A percentile compares a stretch with the other conserved stretches of the same genome.
Conservation (phyloP, 1,140 invertebrate genomes). For the Amphibalanus amphitrite region DNA sequence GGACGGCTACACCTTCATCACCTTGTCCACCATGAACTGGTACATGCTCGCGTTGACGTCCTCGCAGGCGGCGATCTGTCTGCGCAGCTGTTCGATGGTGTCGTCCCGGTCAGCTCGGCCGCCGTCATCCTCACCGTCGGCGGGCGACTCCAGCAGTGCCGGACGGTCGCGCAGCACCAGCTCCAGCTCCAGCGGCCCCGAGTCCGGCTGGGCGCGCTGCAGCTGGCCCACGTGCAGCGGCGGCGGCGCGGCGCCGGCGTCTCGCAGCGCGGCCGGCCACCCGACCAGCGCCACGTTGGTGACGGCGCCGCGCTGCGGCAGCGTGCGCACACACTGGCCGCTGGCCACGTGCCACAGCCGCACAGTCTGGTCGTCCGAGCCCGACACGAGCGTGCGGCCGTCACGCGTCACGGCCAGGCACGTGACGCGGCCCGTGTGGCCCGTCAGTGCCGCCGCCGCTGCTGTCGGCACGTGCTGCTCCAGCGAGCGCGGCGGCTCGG, state of each 20-base stretch:
- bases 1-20: too few relatives aligned
- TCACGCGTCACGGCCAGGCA: conserved; percentile 50
- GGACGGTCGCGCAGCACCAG: neutral
- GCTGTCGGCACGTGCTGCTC: conserved; percentile 25
- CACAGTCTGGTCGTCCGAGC: conserved; percentile 48
- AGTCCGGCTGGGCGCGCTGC: neutral
- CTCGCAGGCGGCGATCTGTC: neutral
- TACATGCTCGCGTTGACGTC: neutral
- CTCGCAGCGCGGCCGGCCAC: neutral
- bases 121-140: too few relatives aligned
- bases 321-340: conserved; percentile 44
- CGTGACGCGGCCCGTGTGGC: conserved; percentile 46
- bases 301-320: conserved; percentile 50
- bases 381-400: conserved; percentile 48
- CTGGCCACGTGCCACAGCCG: conserved; percentile 62
- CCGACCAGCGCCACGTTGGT: conserved; percentile 22
- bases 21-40: neutral
- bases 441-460: conserved; percentile 30
- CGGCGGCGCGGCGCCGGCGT: neutral
- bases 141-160: neutral
- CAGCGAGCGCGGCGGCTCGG: conserved; percentile 39
- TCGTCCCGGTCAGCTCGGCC: neutral
- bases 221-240: neutral
- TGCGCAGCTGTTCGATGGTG: neutral
- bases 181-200: neutral